Evolutionary conservation across 2,888 invertebrate genomes (phyloP).

Genomic region (Limnephilus rhombicus): DNA sequence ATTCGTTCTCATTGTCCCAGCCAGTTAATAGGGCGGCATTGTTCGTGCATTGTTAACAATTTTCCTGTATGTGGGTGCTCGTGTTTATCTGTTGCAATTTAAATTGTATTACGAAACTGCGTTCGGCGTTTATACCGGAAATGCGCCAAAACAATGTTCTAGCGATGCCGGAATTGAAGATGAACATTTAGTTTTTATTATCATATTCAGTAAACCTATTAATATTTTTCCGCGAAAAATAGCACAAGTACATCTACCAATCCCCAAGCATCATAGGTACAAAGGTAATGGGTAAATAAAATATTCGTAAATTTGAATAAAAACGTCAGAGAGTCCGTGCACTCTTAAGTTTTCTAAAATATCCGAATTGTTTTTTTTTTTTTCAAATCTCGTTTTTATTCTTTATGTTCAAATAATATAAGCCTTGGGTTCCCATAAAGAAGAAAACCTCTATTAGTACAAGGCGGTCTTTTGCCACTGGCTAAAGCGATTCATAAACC

Average conservation of each 20-base stretch:
- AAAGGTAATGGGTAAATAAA: not conserved
- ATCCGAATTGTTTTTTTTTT: constrained; percentile 14
- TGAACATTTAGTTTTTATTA: not conserved
- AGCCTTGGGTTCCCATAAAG: constrained; percentile 31
- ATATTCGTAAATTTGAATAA: not conserved
- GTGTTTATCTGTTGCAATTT: not conserved
- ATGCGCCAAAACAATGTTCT: not conserved
- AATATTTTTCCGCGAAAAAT: not conserved
- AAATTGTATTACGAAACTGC: not conserved
- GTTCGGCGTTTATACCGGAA: not conserved
- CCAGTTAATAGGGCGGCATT: not conserved
- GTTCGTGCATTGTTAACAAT: not conserved
- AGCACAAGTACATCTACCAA: not conserved
- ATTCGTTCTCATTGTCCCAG: not conserved
- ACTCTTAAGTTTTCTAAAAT: not conserved
- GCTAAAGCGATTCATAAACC: constrained; percentile 40
- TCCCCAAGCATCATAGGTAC: not conserved
- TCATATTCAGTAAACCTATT: not conserved
- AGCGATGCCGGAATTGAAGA: not conserved
- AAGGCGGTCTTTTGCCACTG: constrained; percentile 40
- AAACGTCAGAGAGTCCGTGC: not conserved
- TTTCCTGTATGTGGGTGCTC: not conserved
- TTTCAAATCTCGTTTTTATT: constrained; percentile 18
- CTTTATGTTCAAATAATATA: constrained; percentile 3
- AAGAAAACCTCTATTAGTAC: constrained; percentile 35